phyloP scores from a whole-genome alignment of 2,113 vertebrate species.

The Peucedramus taeniatus region DNA sequence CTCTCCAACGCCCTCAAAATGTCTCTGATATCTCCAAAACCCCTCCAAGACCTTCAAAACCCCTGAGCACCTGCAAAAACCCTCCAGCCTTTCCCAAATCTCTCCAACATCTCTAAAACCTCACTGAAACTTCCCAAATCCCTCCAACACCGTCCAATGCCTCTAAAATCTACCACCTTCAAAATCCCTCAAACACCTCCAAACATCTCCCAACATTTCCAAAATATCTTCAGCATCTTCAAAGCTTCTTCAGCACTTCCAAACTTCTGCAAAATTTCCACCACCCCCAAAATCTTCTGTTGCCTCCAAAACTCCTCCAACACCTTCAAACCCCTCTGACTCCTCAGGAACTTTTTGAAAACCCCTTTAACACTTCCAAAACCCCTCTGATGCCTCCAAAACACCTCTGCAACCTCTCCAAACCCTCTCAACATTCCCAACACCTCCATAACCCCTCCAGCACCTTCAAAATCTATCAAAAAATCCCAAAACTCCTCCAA shows the following conservation, averaged over 20 bases:
- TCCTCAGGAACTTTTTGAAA: not conserved
- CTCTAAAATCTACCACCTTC: not conserved
- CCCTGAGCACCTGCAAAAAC: not conserved
- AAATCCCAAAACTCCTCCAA: not conserved
- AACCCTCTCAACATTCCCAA: not conserved
- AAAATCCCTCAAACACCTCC: too few relatives aligned
- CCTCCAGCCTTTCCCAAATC: not conserved
- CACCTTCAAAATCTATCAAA: not conserved
- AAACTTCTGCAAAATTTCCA: not conserved
- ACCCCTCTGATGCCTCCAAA: not conserved
- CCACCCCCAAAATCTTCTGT: not conserved
- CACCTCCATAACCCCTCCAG: too few relatives aligned
- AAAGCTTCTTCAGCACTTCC: not conserved
- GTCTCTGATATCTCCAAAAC: not conserved
- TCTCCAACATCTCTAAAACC: rapidly evolving
- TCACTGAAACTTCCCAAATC: not conserved
- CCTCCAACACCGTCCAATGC: rapidly evolving
- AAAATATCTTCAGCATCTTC: not conserved
- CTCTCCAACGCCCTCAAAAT: not conserved
- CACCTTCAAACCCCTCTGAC: not conserved
- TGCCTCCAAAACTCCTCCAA: not conserved
- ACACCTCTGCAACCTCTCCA: not conserved
- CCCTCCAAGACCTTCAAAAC: not conserved
- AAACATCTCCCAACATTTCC: not conserved
- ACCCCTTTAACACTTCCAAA: not conserved